Evolutionary conservation across 2,113 vertebrate genomes (phyloP).

Genomic region (Corydoras maculifer): DNA sequence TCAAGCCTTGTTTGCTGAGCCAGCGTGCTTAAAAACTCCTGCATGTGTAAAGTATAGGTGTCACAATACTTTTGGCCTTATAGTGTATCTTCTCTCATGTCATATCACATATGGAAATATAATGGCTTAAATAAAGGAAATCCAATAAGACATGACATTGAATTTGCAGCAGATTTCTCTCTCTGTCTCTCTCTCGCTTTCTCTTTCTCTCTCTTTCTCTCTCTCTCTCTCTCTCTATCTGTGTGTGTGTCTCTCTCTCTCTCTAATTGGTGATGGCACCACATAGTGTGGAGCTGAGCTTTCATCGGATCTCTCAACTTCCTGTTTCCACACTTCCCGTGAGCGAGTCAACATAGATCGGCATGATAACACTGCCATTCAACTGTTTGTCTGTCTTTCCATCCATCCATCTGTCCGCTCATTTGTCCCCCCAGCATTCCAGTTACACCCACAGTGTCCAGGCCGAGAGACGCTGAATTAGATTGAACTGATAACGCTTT

Average conservation of each 20-base stretch:
- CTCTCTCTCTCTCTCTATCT: too few relatives aligned
- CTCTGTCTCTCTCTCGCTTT: too few relatives aligned
- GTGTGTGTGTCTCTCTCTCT: too few relatives aligned
- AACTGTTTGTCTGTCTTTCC: conserved; percentile 8
- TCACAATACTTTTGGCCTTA: not conserved
- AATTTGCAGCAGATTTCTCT: conserved; percentile 1
- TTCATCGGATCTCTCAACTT: conserved; percentile 65
- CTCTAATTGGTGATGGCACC: conserved; percentile 39
- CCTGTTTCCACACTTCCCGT: conserved; percentile 59
- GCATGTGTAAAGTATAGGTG: conserved; percentile 8
- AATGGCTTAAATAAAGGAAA: conserved; percentile 10
- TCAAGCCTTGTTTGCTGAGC: too few relatives aligned
- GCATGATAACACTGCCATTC: conserved; percentile 49
- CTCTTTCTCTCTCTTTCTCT: not conserved
- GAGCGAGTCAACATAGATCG: conserved; percentile 43
- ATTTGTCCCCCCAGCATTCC: conserved; percentile 10
- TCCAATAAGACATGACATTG: conserved; percentile 2
- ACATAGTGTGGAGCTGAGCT: conserved; percentile 62
- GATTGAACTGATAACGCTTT: conserved; percentile 49
- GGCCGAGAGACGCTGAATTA: conserved; percentile 33
- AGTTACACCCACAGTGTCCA: conserved; percentile 45
- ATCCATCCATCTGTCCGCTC: not conserved
- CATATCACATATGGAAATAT: conserved; percentile 8
- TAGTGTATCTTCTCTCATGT: not conserved
- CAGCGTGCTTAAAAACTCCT: too few relatives aligned